A percentile compares a stretch with the other conserved stretches of the same genome.
Evolutionary conservation across 2,888 invertebrate species (phyloP).

Genomic region (Zhuqinia jingwanae): DNA sequence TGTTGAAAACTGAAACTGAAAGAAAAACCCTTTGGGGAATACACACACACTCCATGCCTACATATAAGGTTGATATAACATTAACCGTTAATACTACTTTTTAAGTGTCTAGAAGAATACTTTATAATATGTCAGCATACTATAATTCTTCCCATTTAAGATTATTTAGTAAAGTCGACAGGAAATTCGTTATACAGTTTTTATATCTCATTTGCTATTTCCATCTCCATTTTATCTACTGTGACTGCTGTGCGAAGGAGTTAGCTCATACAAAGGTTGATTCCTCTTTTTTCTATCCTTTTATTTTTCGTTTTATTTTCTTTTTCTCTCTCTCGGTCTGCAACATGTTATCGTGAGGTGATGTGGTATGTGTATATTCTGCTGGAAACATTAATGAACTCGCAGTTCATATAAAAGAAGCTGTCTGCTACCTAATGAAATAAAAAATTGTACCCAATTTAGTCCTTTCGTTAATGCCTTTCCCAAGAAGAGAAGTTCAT

Average conservation of each 20-base stretch:
- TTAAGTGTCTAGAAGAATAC: neutral
- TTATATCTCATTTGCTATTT: no score
- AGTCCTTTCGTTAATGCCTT: conserved; percentile 66
- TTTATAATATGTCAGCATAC: neutral
- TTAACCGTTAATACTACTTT: neutral
- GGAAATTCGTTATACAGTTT: neutral
- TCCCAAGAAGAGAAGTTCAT: conserved; percentile 57
- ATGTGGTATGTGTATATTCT: conserved; percentile 21
- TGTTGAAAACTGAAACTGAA: conserved; percentile 42
- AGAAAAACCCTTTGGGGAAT: conserved; percentile 42
- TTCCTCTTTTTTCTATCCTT: conserved; percentile 26
- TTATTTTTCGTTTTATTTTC: no score
- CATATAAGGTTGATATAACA: neutral
- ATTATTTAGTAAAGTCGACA: neutral
- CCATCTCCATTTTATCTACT: no score
- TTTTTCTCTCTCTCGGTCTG: neutral
- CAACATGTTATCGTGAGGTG: conserved; percentile 59
- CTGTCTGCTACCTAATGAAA: conserved; percentile 70
- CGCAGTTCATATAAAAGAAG: conserved; percentile 46
- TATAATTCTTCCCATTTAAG: neutral
- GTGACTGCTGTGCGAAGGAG: conserved; percentile 23
- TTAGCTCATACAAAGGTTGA: conserved; percentile 16
- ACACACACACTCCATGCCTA: conserved; percentile 18
- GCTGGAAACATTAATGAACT: conserved; percentile 34
- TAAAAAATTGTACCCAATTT: conserved; percentile 69